Evolutionary conservation across 2,797 vertebrate genomes (phyloP).

Genomic region (Lithobates pipiens): DNA sequence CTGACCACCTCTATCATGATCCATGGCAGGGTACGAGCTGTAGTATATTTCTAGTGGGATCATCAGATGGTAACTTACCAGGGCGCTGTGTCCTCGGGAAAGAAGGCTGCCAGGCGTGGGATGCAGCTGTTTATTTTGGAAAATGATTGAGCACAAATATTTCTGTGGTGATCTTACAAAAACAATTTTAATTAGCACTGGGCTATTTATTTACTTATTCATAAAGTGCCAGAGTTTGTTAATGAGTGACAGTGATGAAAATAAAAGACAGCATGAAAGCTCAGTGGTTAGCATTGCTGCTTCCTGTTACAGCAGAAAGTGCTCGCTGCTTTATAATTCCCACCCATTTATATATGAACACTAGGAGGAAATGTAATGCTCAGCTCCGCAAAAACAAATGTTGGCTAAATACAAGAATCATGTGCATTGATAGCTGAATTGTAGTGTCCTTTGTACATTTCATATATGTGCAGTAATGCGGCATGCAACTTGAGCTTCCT

Average conservation of each 20-base stretch:
- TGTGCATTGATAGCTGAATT: too few species aligned
- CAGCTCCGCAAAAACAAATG: too few species aligned
- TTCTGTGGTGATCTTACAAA: neutral
- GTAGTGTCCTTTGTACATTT: too few species aligned
- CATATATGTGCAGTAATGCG: too few species aligned
- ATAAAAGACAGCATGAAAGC: neutral
- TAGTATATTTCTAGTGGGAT: too few species aligned
- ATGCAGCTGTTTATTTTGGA: neutral
- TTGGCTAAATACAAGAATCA: too few species aligned
- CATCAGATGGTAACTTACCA: too few species aligned
- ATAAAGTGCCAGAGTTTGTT: neutral
- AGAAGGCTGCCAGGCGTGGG: neutral
- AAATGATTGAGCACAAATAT: neutral
- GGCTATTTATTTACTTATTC: neutral
- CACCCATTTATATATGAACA: neutral
- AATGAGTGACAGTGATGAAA: neutral
- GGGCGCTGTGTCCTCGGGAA: too few species aligned
- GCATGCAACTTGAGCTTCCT: too few species aligned
- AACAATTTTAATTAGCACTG: neutral
- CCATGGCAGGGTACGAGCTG: too few species aligned
- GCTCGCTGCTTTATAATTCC: neutral
- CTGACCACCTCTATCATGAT: too few species aligned
- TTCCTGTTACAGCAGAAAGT: neutral
- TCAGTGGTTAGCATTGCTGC: neutral
- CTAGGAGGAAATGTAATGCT: neutral